Evolutionary conservation across 2,797 vertebrate genomes (phyloP).

Genomic region (Anguilla anguilla): DNA sequence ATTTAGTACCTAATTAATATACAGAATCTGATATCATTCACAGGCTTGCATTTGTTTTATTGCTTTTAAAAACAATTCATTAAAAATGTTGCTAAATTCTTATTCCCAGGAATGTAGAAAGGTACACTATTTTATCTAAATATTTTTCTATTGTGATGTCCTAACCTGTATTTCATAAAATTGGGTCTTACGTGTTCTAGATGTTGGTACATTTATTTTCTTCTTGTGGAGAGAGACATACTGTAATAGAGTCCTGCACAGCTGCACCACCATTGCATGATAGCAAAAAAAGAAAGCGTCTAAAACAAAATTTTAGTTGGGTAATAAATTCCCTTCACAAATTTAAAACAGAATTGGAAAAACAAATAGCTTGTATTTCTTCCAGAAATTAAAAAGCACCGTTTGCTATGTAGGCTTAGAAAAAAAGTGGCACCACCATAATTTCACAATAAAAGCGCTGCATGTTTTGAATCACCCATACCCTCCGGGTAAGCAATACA

Average conservation of each 20-base stretch:
- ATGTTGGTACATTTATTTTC: not conserved
- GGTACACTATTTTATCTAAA: no score
- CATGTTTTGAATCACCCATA: not conserved
- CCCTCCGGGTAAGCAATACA: conserved; percentile 54
- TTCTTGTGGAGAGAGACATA: not conserved
- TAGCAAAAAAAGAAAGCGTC: not conserved
- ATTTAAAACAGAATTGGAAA: not conserved
- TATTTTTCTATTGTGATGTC: not conserved
- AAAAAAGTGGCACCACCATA: not conserved
- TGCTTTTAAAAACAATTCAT: not conserved
- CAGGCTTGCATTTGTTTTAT: not conserved
- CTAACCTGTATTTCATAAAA: not conserved
- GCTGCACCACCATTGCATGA: not conserved
- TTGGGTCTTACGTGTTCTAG: not conserved
- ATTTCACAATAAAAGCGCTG: not conserved
- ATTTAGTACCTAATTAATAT: no score
- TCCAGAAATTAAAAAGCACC: not conserved
- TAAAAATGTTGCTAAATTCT: no score
- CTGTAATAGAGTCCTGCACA: not conserved
- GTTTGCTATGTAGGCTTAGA: not conserved
- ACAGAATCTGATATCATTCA: not conserved
- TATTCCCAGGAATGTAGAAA: no score
- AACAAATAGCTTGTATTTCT: not conserved
- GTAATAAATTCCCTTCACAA: not conserved
- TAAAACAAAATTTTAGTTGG: not conserved